These are phyloP conservation scores for Poeciliopsis presidionis DNA, from an alignment of 2,797 vertebrate genomes.

Conservation along the genomic window DNA sequence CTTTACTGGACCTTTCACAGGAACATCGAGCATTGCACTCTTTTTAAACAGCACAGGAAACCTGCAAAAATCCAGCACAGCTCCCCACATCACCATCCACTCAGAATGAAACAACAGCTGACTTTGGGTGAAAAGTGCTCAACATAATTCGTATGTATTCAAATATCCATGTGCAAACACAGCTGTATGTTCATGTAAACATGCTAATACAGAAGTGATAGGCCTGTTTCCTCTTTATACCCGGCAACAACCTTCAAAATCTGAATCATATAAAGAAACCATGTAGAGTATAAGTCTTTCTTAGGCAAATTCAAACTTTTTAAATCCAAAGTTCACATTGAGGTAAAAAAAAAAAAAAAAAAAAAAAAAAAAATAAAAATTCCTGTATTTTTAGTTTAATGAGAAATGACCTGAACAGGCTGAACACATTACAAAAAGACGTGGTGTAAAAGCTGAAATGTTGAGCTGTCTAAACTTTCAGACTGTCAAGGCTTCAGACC, in stretches of 20 bases:
- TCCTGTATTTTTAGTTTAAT: slow-evolving; percentile 1
- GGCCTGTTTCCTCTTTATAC: not conserved
- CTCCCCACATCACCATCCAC: not conserved
- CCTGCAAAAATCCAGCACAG: not conserved
- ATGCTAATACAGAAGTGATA: not conserved
- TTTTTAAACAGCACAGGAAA: not conserved
- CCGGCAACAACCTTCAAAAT: not conserved
- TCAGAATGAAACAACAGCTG: not conserved
- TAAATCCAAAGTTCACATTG: not conserved
- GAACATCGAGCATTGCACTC: not conserved
- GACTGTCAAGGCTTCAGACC: not conserved
- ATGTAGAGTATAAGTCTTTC: not conserved
- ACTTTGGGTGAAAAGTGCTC: not conserved
- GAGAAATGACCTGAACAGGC: not conserved
- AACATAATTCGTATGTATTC: not conserved
- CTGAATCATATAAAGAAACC: not conserved
- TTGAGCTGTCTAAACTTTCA: slow-evolving; percentile 11
- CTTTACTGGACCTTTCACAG: not conserved
- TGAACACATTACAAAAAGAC: not conserved
- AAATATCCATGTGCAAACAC: not conserved
- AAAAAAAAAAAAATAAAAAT: not conserved
- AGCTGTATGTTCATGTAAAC: not conserved
- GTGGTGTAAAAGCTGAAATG: slow-evolving; percentile 2
- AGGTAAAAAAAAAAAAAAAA: not conserved
- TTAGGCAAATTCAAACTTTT: not conserved